Evolutionary conservation across 2,888 invertebrate species (phyloP).

Genomic region (Leptarthrus brevirostris): DNA sequence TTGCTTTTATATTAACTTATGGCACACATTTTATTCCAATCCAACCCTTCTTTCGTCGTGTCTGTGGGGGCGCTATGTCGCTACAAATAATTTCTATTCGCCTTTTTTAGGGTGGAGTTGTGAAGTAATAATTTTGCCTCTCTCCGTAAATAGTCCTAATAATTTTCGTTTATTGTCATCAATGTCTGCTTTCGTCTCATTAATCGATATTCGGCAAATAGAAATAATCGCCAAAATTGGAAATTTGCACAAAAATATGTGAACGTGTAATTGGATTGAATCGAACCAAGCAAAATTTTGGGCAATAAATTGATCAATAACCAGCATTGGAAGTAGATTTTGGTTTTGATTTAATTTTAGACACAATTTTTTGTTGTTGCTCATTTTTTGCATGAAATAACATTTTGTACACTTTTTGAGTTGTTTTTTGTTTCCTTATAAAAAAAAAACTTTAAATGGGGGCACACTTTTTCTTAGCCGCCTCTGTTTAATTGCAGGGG

Average conservation of each 20-base stretch:
- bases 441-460: constrained; percentile 50
- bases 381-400: constrained; percentile 7
- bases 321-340: neutral
- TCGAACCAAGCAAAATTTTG: no score
- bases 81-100: constrained; percentile 11
- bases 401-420: constrained; percentile 11
- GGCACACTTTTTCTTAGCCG: constrained; percentile 65
- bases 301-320: no score
- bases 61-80: neutral
- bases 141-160: constrained; percentile 43
- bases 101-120: constrained; percentile 38
- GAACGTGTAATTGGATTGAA: constrained; percentile 39
- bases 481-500: constrained; percentile 75
- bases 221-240: constrained; percentile 23
- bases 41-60: constrained; percentile 35
- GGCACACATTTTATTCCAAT: constrained; percentile 35
- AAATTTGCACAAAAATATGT: constrained; percentile 38
- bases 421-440: constrained; percentile 12
- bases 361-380: neutral
- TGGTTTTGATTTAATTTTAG: neutral
- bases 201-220: constrained; percentile 32
- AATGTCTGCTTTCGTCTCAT: constrained; percentile 39
- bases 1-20: constrained; percentile 44
- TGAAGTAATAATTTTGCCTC: constrained; percentile 37
- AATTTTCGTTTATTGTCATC: constrained; percentile 46